These are phyloP conservation scores for Molothrus aeneus DNA, from an alignment of 2,797 vertebrate species.

Conservation along the genomic window DNA sequence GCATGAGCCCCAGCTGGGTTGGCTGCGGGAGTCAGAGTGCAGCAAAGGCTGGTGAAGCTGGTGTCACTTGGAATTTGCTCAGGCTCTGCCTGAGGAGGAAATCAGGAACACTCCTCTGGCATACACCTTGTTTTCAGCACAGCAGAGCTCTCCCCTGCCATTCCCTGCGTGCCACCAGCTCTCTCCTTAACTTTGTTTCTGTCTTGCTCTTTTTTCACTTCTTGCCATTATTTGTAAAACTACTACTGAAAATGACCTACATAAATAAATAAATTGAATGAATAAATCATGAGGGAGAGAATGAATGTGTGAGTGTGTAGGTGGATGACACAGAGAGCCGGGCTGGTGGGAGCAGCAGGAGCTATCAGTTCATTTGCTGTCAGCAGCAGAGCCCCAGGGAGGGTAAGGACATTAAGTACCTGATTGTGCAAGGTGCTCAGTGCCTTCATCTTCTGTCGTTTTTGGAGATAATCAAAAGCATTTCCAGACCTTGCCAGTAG, in stretches of 20 bases:
- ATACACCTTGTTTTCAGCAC: background rate
- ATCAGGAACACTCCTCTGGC: background rate
- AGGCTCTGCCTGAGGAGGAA: background rate
- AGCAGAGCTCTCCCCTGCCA: background rate
- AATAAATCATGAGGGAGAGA: constrained; percentile 70
- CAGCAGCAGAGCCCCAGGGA: constrained; percentile 1
- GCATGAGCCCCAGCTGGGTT: background rate
- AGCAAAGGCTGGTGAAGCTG: background rate
- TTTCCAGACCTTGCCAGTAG: constrained; percentile 11
- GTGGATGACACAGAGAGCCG: constrained; percentile 54
- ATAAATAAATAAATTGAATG: constrained; percentile 74
- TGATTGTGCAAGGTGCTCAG: background rate
- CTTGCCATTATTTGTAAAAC: constrained; percentile 48
- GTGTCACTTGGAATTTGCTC: constrained; percentile 1
- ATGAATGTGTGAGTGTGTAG: constrained; percentile 21
- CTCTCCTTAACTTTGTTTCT: constrained; percentile 1
- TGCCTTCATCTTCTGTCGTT: background rate
- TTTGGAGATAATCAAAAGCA: constrained; percentile 1
- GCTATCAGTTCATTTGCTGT: constrained; percentile 21
- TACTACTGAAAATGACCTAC: constrained; percentile 66
- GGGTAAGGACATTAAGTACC: background rate
- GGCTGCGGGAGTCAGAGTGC: background rate
- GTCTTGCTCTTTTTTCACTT: background rate
- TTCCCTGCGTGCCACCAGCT: background rate
- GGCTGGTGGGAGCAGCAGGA: constrained; percentile 59